Evolutionary conservation across 2,888 invertebrate genomes (phyloP).

Genomic region (Aporophyla nigra): DNA sequence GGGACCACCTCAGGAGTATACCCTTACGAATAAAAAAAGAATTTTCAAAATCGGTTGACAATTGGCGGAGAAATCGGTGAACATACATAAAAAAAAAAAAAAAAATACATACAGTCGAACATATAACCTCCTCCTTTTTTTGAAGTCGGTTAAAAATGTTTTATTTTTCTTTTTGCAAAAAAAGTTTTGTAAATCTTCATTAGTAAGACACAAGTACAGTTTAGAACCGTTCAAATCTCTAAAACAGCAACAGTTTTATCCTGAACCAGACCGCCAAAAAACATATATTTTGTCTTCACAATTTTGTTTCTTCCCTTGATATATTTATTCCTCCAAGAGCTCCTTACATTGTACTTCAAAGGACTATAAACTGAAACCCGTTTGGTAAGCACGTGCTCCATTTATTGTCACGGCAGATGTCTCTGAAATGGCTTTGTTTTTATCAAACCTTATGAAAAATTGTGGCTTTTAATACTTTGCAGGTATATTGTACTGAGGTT

Average conservation of each 20-base stretch:
- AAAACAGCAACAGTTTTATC: background rate
- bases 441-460: slow-evolving; percentile 36
- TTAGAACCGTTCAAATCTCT: background rate
- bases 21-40: no score
- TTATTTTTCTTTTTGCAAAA: no score
- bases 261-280: background rate
- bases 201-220: background rate
- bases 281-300: background rate
- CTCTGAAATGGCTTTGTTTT: slow-evolving; percentile 49
- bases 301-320: slow-evolving; percentile 34
- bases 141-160: no score
- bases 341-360: slow-evolving; percentile 55
- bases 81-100: no score
- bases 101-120: no score
- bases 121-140: no score
- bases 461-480: slow-evolving; percentile 24
- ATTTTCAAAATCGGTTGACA: no score
- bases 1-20: no score
- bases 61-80: no score
- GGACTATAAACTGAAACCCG: slow-evolving; percentile 48
- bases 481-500: slow-evolving; percentile 2
- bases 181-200: background rate
- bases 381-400: slow-evolving; percentile 56
- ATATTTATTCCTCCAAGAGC: slow-evolving; percentile 38
- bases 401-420: slow-evolving; percentile 60